Conservation (phyloP, 1,140 invertebrate species). For the Capitella teleta region DNA sequence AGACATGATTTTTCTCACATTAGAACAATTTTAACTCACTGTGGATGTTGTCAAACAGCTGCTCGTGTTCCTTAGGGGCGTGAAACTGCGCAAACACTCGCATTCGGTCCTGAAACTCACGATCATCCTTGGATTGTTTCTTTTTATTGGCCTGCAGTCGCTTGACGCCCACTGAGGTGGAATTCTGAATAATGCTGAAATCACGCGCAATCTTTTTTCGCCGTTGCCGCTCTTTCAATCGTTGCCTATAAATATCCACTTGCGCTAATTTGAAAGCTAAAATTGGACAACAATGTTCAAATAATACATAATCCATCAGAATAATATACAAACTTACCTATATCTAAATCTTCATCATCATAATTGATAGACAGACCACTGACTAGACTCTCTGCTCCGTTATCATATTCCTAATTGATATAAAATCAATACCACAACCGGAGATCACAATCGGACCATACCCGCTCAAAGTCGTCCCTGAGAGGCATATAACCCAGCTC, state of each 20-base stretch:
- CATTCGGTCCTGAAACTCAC: slow-evolving; percentile 56
- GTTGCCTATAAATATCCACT: slow-evolving; percentile 79
- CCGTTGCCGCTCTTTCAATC: slow-evolving; percentile 70
- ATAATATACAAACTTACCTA: slow-evolving; percentile 45
- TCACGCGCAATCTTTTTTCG: slow-evolving; percentile 77
- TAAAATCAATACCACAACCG: not conserved
- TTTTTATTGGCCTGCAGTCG: slow-evolving; percentile 40
- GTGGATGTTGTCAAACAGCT: slow-evolving; percentile 62
- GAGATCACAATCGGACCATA: slow-evolving; percentile 12
- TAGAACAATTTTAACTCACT: slow-evolving; percentile 28
- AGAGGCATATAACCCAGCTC: slow-evolving; percentile 88
- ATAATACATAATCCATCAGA: not conserved
- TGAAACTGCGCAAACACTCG: slow-evolving; percentile 78
- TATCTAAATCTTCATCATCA: slow-evolving; percentile 81
- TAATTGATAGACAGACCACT: slow-evolving; percentile 62
- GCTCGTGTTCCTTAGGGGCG: slow-evolving; percentile 67
- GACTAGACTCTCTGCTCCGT: slow-evolving; percentile 78
- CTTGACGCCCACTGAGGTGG: slow-evolving; percentile 8
- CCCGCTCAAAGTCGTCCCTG: slow-evolving; percentile 89
- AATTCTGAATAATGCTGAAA: slow-evolving; percentile 18
- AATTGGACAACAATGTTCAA: not conserved
- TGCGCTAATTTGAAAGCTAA: slow-evolving; percentile 58
- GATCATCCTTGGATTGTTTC: slow-evolving; percentile 42
- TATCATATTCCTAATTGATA: slow-evolving; percentile 66
- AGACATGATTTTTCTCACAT: no score